phyloP scores from a whole-genome alignment of 2,888 invertebrate species.

The Lamellibrachia satsuma region DNA sequence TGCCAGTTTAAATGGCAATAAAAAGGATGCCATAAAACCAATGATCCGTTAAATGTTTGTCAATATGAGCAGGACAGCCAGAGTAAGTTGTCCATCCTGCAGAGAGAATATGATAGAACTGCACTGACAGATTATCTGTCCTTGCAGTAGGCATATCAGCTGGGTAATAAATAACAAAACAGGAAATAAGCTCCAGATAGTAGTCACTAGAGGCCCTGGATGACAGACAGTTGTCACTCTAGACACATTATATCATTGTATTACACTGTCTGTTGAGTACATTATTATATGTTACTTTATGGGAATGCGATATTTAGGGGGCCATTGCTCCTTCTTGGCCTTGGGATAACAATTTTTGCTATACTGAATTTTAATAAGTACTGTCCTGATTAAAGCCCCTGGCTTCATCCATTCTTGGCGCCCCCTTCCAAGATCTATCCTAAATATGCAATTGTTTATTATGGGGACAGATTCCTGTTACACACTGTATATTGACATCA shows the following conservation, averaged over 20 bases:
- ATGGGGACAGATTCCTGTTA: not conserved
- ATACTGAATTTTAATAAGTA: too few relatives aligned
- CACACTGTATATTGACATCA: not conserved
- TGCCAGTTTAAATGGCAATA: not conserved
- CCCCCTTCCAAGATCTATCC: too few relatives aligned
- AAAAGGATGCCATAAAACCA: not conserved
- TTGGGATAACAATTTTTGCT: too few relatives aligned
- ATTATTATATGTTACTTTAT: not conserved
- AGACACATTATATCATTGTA: not conserved
- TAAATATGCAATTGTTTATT: not conserved
- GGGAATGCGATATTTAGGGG: too few relatives aligned
- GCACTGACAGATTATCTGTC: not conserved
- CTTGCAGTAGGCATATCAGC: not conserved
- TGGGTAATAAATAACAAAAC: not conserved
- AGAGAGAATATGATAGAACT: not conserved
- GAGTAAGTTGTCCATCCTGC: not conserved
- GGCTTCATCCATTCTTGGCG: too few relatives aligned
- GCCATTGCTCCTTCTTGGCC: too few relatives aligned
- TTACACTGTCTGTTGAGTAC: not conserved
- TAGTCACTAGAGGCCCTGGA: not conserved
- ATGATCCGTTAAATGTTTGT: not conserved
- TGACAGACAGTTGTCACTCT: not conserved
- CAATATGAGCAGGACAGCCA: not conserved
- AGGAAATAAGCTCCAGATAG: conserved; percentile 11
- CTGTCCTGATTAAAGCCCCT: too few relatives aligned